A percentile compares a stretch with the other conserved stretches of the same genome.
These are phyloP conservation scores for Megaptera novaeangliae DNA, from an alignment of 2,113 vertebrate genomes.

Conservation along the genomic window DNA sequence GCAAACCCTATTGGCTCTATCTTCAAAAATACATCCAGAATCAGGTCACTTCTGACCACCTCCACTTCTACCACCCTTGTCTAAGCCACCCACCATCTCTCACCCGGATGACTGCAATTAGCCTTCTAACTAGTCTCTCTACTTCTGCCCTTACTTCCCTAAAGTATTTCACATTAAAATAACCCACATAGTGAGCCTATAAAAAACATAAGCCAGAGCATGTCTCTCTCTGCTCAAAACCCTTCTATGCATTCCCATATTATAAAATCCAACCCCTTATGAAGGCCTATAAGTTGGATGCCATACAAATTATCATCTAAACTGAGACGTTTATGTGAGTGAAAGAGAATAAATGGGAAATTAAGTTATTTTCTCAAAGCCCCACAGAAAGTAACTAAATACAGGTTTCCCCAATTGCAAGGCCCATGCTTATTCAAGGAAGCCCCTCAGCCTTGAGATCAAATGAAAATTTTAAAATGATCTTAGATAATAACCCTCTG, in stretches of 20 bases:
- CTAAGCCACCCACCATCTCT: neutral
- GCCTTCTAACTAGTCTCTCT: neutral
- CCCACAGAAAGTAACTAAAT: neutral
- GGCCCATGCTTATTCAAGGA: neutral
- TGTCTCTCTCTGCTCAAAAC: neutral
- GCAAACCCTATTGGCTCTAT: neutral
- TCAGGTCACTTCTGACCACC: neutral
- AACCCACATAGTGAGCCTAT: neutral
- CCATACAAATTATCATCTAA: neutral
- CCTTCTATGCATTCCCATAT: neutral
- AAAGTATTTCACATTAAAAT: neutral
- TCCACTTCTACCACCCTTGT: neutral
- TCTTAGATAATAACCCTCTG: neutral
- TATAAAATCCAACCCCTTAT: neutral
- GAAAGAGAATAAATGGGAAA: neutral
- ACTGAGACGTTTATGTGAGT: neutral
- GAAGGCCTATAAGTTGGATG: neutral
- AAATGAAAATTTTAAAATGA: neutral
- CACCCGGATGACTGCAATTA: neutral
- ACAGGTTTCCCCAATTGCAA: neutral
- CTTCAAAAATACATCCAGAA: neutral
- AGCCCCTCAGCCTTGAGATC: neutral
- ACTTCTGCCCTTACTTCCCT: neutral
- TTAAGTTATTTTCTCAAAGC: neutral
- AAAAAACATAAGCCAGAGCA: neutral